A percentile compares a stretch with the other conserved stretches of the same genome.
Conservation (phyloP, 2,888 invertebrate species). For the Buathra laborator region DNA sequence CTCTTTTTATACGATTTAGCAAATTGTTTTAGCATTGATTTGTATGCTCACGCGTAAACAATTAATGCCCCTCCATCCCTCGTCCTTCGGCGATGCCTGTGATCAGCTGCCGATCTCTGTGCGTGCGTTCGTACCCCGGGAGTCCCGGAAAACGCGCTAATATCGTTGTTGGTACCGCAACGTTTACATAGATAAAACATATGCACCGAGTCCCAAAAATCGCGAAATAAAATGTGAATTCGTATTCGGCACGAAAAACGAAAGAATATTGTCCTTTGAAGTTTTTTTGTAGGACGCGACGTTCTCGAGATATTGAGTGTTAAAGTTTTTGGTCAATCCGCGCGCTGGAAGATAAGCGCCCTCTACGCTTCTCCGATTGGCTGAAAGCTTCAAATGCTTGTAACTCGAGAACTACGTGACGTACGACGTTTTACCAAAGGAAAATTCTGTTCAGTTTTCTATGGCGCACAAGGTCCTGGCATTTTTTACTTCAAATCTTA, state of each 20-base stretch:
- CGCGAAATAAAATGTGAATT: neutral
- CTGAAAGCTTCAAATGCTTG: neutral
- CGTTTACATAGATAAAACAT: neutral
- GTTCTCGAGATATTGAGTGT: neutral
- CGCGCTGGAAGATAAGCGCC: neutral
- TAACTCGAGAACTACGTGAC: neutral
- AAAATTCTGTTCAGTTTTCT: neutral
- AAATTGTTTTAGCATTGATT: too few species aligned
- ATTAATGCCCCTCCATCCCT: neutral
- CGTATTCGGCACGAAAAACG: neutral
- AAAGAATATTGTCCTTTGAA: neutral
- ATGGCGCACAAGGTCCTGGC: neutral
- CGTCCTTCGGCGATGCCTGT: neutral
- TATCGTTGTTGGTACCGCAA: neutral
- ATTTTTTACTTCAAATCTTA: neutral
- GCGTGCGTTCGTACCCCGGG: neutral
- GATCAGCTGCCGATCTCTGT: conserved; percentile 8
- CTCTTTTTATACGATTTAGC: too few species aligned
- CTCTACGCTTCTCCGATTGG: neutral
- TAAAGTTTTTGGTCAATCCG: neutral
- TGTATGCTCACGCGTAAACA: neutral
- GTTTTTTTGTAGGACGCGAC: neutral
- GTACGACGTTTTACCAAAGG: neutral
- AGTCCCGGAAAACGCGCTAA: neutral
- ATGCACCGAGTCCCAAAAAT: neutral